Percentiles rank a stretch among this genome's conserved stretches.
Conservation (phyloP, 2,797 vertebrate genomes). For the Malacoctenus gilli region DNA sequence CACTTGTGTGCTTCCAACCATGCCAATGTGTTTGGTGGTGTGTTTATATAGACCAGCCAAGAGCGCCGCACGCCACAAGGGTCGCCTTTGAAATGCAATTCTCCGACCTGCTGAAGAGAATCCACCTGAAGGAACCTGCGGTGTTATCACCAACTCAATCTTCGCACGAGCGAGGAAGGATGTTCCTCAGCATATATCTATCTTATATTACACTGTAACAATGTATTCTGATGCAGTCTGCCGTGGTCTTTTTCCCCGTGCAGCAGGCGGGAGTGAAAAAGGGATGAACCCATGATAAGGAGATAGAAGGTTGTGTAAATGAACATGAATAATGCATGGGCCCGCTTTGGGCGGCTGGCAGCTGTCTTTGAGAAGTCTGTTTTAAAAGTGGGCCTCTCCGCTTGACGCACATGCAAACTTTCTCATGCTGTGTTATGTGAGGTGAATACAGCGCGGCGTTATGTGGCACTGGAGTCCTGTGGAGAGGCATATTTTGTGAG, state of each 20-base stretch:
- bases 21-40: neutral
- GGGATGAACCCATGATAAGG: slow-evolving; percentile 51
- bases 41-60: neutral
- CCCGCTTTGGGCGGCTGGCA: slow-evolving; percentile 49
- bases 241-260: slow-evolving; percentile 11
- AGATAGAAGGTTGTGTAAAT: slow-evolving; percentile 63
- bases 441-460: slow-evolving; percentile 42
- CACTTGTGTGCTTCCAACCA: neutral
- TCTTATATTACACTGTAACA: neutral
- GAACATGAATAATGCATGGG: slow-evolving; percentile 67
- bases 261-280: slow-evolving; percentile 16
- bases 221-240: slow-evolving; percentile 22
- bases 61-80: neutral
- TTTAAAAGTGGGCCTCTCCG: slow-evolving; percentile 50
- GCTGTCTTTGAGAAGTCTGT: slow-evolving; percentile 56
- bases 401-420: slow-evolving; percentile 47
- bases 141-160: slow-evolving; percentile 1
- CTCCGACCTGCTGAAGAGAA: neutral
- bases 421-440: slow-evolving; percentile 55
- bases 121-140: neutral
- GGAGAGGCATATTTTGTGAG: slow-evolving; percentile 32
- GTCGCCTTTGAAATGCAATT: neutral
- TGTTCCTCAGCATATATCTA: neutral
- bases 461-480: slow-evolving; percentile 25
- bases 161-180: neutral